A percentile compares a stretch with the other conserved stretches of the same genome.
phyloP scores from a whole-genome alignment of 2,113 vertebrate species.

The Xiphophorus hellerii region DNA sequence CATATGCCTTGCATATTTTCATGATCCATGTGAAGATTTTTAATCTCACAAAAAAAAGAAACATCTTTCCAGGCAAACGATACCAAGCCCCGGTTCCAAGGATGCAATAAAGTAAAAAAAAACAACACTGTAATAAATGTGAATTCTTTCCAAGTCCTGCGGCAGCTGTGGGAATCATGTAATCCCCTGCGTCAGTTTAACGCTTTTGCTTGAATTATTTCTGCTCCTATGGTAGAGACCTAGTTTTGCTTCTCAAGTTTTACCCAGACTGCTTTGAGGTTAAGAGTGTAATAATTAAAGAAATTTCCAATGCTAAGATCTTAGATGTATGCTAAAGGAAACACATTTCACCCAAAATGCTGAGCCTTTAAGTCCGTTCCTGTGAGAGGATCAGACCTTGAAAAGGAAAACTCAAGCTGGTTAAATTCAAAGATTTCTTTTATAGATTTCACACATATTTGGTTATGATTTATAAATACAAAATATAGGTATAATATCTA shows the following conservation, averaged over 20 bases:
- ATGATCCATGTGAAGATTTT: no score
- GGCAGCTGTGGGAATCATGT: no score
- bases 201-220: no score
- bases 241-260: neutral
- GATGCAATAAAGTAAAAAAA: conserved; percentile 1
- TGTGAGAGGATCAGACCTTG: conserved; percentile 20
- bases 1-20: no score
- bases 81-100: neutral
- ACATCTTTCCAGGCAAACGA: neutral
- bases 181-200: no score
- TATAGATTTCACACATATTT: neutral
- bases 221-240: no score
- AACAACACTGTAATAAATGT: neutral
- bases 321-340: conserved; percentile 26
- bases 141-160: no score
- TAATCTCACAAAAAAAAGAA: no score
- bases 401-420: neutral
- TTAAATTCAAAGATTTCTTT: neutral
- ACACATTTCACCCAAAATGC: conserved; percentile 22
- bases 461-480: neutral
- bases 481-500: no score
- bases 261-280: conserved; percentile 16
- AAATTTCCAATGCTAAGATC: conserved; percentile 24
- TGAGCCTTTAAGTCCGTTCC: conserved; percentile 9
- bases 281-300: conserved; percentile 35